Conservation (phyloP, 2,888 invertebrate species). For the Temnothorax ravouxi region DNA sequence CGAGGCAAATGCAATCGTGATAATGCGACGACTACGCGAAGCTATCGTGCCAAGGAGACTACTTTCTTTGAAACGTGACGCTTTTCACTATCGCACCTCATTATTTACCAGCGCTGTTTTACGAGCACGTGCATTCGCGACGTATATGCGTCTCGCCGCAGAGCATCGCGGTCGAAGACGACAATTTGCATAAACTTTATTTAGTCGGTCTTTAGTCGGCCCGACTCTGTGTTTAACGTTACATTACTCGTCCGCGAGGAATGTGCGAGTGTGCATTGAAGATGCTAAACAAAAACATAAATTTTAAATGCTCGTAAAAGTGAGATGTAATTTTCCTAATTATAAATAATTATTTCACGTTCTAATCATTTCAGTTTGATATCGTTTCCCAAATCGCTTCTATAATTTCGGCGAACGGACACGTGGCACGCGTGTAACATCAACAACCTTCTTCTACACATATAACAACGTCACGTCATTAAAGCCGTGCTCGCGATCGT, state of each 20-base stretch:
- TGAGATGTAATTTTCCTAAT: not conserved
- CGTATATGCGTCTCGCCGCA: not conserved
- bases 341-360: not conserved
- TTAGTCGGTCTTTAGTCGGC: not conserved
- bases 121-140: constrained; percentile 61
- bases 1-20: not conserved
- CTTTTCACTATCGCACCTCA: constrained; percentile 61
- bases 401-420: not conserved
- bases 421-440: not conserved
- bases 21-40: not conserved
- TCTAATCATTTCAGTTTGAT: not conserved
- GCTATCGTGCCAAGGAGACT: constrained; percentile 13
- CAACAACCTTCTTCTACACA: not conserved
- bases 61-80: constrained; percentile 60
- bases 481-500: constrained; percentile 55
- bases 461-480: constrained; percentile 34
- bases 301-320: not conserved
- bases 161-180: not conserved
- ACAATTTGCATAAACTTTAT: constrained; percentile 31
- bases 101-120: constrained; percentile 54
- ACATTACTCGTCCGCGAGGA: not conserved
- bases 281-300: not conserved
- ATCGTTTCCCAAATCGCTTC: not conserved
- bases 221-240: not conserved
- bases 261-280: not conserved